Evolutionary conservation across 2,113 vertebrate genomes (phyloP), one percentile per base, ranked within the genome.

Genomic region (Ibidorhyncha struthersii): DNA sequence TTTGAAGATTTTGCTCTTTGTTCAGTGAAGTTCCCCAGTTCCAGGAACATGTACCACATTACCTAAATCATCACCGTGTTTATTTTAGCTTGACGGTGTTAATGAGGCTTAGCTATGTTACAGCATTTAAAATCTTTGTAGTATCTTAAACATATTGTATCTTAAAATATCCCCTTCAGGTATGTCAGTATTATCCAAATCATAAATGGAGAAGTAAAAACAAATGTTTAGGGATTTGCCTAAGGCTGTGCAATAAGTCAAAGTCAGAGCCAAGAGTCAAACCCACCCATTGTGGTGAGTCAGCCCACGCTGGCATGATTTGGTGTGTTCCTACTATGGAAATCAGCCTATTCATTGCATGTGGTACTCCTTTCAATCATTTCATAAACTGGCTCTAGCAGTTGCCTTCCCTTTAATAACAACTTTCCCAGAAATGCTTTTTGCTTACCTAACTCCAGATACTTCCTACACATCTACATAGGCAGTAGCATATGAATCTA

Each of bases 281-380:
- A 96, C 71, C 70, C 85, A 89, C 58, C n/a, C 82, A 55, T 91
- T 94, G 91, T 82, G 81, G 93, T 96, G 95, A 96, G 83, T 97
- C 97, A 96, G 79, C 89, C 94, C 91, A 96, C 14, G 25, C 89
- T 95, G 80, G 81, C 85, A 89, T 61, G 81, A 52, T 81, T 94
- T 59, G 21, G 52, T 92, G 49, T 95, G 89, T 92, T 89, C 78
- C 86, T 93, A n/a, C 69, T 87, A 76, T 69, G 89, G 83, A 93
- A 96, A 96, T 90, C 55, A 94, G 74, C 76, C 90, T 89, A 43
- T 94, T 92, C 74, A 53, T 53, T 94, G 86, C 6, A 3, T 0
- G 4, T 41, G 79, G 69, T 72, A 87, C 81, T 96, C 58, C 61
- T 94, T 97, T 95, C 73, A 92, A 34, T 67, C 27, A 12, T 91